A percentile compares a stretch with the other conserved stretches of the same genome.
These are phyloP conservation scores for Sussaba pulchella DNA, from an alignment of 2,888 invertebrate species.

Conservation along the genomic window DNA sequence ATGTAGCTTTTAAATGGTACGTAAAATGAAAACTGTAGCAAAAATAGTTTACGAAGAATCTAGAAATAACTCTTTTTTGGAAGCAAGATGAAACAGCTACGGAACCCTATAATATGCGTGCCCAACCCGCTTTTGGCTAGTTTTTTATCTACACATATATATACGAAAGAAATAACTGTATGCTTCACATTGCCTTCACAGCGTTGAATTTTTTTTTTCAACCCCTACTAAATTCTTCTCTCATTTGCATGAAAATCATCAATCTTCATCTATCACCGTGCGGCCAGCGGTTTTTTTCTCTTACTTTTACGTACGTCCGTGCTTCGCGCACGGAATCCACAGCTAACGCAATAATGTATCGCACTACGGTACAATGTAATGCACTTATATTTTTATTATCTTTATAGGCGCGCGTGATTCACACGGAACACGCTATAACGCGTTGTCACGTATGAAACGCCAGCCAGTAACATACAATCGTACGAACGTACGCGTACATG, in stretches of 20 bases:
- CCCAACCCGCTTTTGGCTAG: too few species aligned
- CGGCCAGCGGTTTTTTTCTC: constrained; percentile 20
- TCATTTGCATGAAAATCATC: constrained; percentile 51
- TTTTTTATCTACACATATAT: too few species aligned
- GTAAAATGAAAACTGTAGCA: too few species aligned
- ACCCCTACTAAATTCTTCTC: constrained; percentile 13
- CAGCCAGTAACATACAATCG: background rate
- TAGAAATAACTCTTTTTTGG: too few species aligned
- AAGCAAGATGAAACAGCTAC: too few species aligned
- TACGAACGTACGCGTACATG: background rate
- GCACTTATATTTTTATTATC: background rate
- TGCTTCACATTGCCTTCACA: constrained; percentile 26
- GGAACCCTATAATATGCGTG: too few species aligned
- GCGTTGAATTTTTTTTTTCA: background rate
- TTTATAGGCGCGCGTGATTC: constrained; percentile 21
- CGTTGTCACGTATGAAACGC: constrained; percentile 28
- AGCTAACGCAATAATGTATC: constrained; percentile 31
- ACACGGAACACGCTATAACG: constrained; percentile 4
- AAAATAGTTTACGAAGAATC: too few species aligned
- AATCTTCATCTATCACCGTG: constrained; percentile 55
- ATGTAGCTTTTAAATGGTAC: too few species aligned
- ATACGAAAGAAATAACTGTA: background rate
- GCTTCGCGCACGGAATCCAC: constrained; percentile 4
- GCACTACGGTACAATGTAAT: background rate
- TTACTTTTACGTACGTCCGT: constrained; percentile 18